Conservation (phyloP, 2,113 vertebrate genomes). For the Lutjanus erythropterus region DNA sequence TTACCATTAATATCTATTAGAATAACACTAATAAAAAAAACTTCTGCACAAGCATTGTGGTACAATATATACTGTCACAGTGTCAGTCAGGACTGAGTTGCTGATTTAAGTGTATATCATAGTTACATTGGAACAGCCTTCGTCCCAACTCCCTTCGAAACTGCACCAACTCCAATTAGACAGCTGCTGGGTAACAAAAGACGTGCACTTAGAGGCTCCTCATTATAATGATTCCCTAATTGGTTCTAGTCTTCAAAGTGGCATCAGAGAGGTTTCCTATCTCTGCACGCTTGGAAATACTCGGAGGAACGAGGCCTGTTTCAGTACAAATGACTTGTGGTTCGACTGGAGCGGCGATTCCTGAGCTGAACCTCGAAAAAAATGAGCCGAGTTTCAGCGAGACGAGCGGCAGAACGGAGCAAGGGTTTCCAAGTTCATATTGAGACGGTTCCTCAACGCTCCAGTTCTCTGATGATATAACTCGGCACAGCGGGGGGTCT, state of each 20-base stretch:
- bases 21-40: neutral
- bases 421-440: constrained; percentile 3
- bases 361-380: constrained; percentile 10
- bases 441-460: neutral
- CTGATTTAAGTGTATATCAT: constrained; percentile 29
- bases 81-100: neutral
- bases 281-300: constrained; percentile 39
- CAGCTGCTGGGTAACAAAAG: constrained; percentile 77
- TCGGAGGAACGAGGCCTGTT: constrained; percentile 25
- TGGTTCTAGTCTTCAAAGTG: constrained; percentile 77
- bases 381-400: neutral
- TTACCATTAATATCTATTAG: neutral
- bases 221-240: constrained; percentile 78
- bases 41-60: neutral
- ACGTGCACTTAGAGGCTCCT: constrained; percentile 72
- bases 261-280: constrained; percentile 61
- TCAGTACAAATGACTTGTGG: constrained; percentile 43
- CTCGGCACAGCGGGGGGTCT: neutral
- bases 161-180: constrained; percentile 74
- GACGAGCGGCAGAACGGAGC: neutral
- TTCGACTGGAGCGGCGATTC: constrained; percentile 23
- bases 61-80: neutral
- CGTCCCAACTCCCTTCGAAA: constrained; percentile 36
- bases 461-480: constrained; percentile 1
- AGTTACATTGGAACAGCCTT: constrained; percentile 35